Conservation (phyloP, 2,797 vertebrate species). For the Ibycter americanus region DNA sequence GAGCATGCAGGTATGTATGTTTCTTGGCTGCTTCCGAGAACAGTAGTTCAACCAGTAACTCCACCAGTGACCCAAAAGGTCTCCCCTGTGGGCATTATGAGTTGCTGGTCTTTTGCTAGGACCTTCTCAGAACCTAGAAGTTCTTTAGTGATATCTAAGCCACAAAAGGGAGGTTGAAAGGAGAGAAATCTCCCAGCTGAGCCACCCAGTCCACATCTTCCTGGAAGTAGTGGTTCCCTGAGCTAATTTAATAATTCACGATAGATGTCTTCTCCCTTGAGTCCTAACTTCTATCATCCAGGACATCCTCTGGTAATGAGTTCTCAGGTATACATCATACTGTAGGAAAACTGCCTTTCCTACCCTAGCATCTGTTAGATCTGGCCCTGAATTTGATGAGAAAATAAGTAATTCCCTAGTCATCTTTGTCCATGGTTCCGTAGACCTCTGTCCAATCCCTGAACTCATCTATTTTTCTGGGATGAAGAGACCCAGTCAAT, state of each 20-base stretch:
- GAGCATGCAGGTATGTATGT: neutral
- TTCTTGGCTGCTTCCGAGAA: neutral
- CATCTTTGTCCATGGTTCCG: neutral
- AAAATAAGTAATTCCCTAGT: neutral
- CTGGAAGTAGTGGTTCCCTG: neutral
- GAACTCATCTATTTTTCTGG: neutral
- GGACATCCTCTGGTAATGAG: neutral
- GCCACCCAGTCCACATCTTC: neutral
- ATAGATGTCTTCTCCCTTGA: neutral
- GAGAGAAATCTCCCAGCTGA: neutral
- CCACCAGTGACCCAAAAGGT: neutral
- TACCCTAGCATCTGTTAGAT: neutral
- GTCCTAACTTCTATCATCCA: neutral
- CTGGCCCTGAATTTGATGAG: neutral
- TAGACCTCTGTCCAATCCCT: neutral
- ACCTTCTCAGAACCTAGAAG: neutral
- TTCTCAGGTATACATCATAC: neutral
- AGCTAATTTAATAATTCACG: fast-evolving
- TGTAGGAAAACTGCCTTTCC: neutral
- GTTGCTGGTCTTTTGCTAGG: neutral
- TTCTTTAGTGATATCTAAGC: neutral
- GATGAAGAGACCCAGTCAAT: neutral
- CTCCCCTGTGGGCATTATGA: neutral
- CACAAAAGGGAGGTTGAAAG: neutral
- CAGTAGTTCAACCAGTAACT: neutral